phyloP scores from a whole-genome alignment of 2,113 vertebrate species.

The Eulemur macaco region DNA sequence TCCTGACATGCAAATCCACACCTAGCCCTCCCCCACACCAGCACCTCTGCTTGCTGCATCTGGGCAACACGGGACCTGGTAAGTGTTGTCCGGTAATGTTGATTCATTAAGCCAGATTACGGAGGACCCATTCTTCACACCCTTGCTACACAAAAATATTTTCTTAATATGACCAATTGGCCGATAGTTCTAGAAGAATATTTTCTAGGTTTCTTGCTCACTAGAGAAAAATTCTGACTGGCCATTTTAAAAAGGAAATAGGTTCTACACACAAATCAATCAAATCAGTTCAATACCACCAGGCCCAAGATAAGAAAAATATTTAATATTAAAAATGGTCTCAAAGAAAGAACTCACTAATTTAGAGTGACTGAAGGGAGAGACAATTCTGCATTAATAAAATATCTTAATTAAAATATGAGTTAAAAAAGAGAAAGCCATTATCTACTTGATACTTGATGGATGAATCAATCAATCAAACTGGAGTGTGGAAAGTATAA shows the following conservation, averaged over 20 bases:
- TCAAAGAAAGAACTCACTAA: slow-evolving; percentile 26
- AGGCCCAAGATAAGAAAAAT: not conserved
- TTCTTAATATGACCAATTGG: slow-evolving; percentile 49
- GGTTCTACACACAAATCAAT: not conserved
- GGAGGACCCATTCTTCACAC: slow-evolving; percentile 49
- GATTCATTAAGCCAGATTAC: slow-evolving; percentile 40
- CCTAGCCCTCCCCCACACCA: not conserved
- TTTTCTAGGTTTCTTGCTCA: not conserved
- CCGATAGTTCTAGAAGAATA: slow-evolving; percentile 52
- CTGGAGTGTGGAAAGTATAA: not conserved
- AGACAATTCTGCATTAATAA: slow-evolving; percentile 57
- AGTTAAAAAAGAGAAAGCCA: slow-evolving; percentile 37
- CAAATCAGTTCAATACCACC: not conserved
- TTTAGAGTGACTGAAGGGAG: not conserved
- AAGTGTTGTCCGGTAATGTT: not conserved
- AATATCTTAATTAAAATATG: slow-evolving; percentile 47
- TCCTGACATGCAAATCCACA: rapidly evolving
- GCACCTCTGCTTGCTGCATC: not conserved
- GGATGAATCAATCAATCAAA: slow-evolving; percentile 44
- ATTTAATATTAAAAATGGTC: slow-evolving; percentile 27
- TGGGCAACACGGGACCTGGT: not conserved
- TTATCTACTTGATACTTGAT: slow-evolving; percentile 50
- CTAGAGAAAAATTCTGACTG: not conserved
- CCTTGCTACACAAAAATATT: slow-evolving; percentile 61
- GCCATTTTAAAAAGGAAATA: not conserved